Evolutionary conservation across 35 echinoderm and acorn worm genomes (phyloP).

Genomic region (Apostichopus parvimensis): DNA sequence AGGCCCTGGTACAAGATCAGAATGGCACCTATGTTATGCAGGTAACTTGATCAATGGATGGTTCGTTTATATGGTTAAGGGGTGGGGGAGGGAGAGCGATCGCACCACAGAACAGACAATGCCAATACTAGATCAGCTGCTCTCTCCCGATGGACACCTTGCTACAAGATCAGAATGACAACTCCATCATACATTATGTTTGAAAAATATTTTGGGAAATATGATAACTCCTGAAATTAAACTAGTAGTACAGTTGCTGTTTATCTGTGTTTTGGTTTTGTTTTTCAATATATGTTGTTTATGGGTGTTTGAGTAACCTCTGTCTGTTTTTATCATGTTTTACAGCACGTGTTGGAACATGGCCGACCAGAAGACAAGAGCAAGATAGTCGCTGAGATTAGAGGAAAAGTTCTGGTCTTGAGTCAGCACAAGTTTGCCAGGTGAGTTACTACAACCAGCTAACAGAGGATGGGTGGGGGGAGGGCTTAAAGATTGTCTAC

Average conservation of each 20-base stretch:
- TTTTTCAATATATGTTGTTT: no score
- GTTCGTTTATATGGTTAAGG: neutral
- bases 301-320: neutral
- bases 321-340: neutral
- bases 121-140: no score
- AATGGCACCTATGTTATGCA: constrained; percentile 99
- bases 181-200: no score
- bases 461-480: neutral
- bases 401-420: constrained; percentile 91
- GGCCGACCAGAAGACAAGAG: constrained; percentile 98
- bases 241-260: no score
- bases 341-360: constrained; percentile 97
- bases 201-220: no score
- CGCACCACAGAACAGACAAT: no score
- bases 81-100: neutral
- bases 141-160: no score
- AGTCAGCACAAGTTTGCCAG: constrained; percentile 99
- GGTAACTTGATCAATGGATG: constrained; percentile 1
- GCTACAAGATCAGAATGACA: no score
- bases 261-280: neutral
- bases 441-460: constrained; percentile 27
- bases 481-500: neutral
- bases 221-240: no score
- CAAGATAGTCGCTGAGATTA: constrained; percentile 91
- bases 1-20: constrained; percentile 95